Evolutionary conservation across 2,113 vertebrate genomes (phyloP).

Genomic region (Edolisoma coerulescens): DNA sequence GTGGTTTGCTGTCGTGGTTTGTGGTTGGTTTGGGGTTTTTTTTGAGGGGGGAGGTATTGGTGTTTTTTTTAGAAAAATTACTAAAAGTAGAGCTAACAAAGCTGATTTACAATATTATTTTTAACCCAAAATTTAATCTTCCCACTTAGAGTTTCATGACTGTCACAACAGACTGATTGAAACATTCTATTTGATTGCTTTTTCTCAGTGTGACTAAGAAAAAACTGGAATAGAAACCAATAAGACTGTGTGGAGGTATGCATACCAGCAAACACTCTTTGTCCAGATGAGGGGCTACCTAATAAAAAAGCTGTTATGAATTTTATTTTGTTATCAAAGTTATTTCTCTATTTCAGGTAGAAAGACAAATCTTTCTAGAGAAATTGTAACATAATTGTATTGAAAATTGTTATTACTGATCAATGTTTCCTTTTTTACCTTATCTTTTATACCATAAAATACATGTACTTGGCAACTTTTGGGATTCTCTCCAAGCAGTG

Average conservation of each 20-base stretch:
- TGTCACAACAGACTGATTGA: slow-evolving; percentile 31
- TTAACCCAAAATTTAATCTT: slow-evolving; percentile 42
- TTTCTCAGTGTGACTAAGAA: not conserved
- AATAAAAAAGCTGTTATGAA: not conserved
- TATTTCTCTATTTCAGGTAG: not conserved
- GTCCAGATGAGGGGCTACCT: not conserved
- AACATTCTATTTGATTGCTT: not conserved
- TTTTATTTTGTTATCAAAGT: not conserved
- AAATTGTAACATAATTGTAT: not conserved
- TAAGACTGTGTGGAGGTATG: not conserved
- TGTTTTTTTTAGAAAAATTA: not conserved
- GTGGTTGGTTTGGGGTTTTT: not conserved
- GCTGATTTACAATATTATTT: slow-evolving; percentile 23
- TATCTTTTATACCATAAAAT: not conserved
- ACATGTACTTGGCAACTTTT: not conserved
- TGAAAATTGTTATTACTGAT: not conserved
- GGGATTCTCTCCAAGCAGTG: not conserved
- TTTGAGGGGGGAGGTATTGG: rapidly evolving
- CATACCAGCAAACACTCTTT: not conserved
- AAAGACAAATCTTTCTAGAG: not conserved
- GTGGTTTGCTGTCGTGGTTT: not conserved
- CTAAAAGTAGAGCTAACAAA: not conserved
- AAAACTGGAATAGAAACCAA: not conserved
- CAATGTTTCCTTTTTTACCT: not conserved
- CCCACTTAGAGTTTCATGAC: not conserved